Evolutionary conservation across 2,113 vertebrate species (phyloP).

Genomic region (Gavialis gangeticus): DNA sequence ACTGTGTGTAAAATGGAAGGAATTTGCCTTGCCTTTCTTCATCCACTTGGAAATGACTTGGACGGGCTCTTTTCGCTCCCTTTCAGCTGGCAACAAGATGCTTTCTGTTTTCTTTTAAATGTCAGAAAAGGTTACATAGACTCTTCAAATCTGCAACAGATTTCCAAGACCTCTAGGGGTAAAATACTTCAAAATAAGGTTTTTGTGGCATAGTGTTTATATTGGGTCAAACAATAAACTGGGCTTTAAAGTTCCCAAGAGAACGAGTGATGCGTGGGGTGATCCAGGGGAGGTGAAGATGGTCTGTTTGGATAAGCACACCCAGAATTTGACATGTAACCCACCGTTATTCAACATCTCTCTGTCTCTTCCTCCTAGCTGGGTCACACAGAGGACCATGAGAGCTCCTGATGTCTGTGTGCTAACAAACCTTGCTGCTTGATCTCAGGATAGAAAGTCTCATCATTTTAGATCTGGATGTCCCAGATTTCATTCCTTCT

Average conservation of each 20-base stretch:
- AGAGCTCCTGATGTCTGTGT: neutral
- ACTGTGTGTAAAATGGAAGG: slow-evolving; percentile 83
- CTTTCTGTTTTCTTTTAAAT: slow-evolving; percentile 85
- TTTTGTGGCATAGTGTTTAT: slow-evolving; percentile 29
- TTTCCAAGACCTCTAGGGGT: slow-evolving; percentile 72
- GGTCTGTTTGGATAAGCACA: neutral
- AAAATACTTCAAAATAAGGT: slow-evolving; percentile 50
- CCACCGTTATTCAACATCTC: neutral
- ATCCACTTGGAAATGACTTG: slow-evolving; percentile 77
- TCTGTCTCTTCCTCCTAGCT: neutral
- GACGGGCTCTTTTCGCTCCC: slow-evolving; percentile 74
- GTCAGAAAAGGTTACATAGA: slow-evolving; percentile 83
- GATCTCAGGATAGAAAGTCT: neutral
- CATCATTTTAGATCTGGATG: neutral
- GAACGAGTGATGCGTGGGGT: neutral
- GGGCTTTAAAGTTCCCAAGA: neutral
- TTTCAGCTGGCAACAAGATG: slow-evolving; percentile 73
- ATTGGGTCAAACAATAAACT: slow-evolving; percentile 54
- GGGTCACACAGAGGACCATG: neutral
- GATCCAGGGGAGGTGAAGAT: neutral
- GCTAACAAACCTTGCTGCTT: neutral
- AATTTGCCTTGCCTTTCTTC: slow-evolving; percentile 76
- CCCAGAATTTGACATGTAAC: neutral
- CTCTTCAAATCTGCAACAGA: slow-evolving; percentile 76
- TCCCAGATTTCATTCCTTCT: neutral